These are phyloP conservation scores for Dendrophyllia cribrosa DNA, from an alignment of 64 coral and sea anemone genomes.

Conservation along the genomic window DNA sequence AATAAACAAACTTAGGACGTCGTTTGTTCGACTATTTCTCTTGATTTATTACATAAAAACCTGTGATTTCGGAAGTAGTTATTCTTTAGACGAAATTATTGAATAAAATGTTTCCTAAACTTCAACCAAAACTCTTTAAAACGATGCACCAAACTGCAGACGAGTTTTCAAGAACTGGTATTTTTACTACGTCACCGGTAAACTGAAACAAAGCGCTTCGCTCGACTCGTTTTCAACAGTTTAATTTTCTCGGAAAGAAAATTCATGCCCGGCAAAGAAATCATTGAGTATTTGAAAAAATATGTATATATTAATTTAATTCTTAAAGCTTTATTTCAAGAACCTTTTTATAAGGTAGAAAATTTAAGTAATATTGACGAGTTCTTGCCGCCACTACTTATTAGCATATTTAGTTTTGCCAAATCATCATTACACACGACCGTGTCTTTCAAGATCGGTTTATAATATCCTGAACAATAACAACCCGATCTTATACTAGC, in stretches of 20 bases:
- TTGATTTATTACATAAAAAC: not conserved
- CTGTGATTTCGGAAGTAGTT: not conserved
- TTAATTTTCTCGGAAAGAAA: not conserved
- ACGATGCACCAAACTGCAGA: not conserved
- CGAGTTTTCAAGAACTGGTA: not conserved
- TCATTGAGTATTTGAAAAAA: not conserved
- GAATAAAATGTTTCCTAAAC: not conserved
- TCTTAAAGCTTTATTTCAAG: not conserved
- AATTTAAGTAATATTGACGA: not conserved
- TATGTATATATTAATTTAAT: not conserved
- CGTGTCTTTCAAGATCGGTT: not conserved
- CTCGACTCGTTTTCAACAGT: not conserved
- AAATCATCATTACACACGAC: not conserved
- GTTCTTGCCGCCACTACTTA: not conserved
- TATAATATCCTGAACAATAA: not conserved
- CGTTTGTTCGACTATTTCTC: not conserved
- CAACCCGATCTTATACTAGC: not conserved
- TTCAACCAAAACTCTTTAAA: not conserved
- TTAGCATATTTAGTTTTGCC: constrained; percentile 21
- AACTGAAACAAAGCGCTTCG: not conserved
- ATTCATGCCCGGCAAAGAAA: not conserved
- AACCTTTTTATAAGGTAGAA: not conserved
- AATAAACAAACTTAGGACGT: not conserved
- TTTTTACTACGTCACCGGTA: constrained; percentile 7
- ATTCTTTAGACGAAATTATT: not conserved